Conservation (phyloP, 2,888 invertebrate species). For the Ophonus ardosiacus region DNA sequence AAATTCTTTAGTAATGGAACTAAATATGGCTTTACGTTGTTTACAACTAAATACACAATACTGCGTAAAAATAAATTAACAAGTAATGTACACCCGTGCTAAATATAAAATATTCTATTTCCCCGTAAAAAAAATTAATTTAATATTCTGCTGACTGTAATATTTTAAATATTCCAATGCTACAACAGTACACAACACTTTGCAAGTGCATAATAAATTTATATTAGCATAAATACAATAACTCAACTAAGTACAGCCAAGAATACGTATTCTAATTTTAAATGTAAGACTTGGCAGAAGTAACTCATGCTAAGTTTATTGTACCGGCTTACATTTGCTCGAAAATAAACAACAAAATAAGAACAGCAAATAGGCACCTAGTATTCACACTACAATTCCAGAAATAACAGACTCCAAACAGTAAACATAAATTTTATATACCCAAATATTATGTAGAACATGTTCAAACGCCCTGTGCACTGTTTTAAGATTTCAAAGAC, state of each 20-base stretch:
- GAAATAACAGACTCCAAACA: background rate
- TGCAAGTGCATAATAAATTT: background rate
- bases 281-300: constrained; percentile 40
- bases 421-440: constrained; percentile 23
- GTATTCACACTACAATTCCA: constrained; percentile 31
- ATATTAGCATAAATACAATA: constrained; percentile 21
- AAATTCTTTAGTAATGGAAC: background rate
- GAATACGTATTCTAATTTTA: constrained; percentile 33
- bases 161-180: background rate
- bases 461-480: background rate
- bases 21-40: constrained; percentile 2
- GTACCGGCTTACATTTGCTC: constrained; percentile 42
- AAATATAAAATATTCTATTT: constrained; percentile 27
- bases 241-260: constrained; percentile 25
- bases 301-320: constrained; percentile 29
- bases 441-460: constrained; percentile 12
- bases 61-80: constrained; percentile 17
- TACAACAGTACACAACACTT: background rate
- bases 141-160: constrained; percentile 11
- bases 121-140: background rate
- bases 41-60: background rate
- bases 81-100: background rate
- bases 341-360: constrained; percentile 30
- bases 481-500: constrained; percentile 26
- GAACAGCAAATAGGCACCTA: constrained; percentile 23